Base-by-base conservation (phyloP, 2,113 vertebrate genomes). In the Garra rufa region DNA sequence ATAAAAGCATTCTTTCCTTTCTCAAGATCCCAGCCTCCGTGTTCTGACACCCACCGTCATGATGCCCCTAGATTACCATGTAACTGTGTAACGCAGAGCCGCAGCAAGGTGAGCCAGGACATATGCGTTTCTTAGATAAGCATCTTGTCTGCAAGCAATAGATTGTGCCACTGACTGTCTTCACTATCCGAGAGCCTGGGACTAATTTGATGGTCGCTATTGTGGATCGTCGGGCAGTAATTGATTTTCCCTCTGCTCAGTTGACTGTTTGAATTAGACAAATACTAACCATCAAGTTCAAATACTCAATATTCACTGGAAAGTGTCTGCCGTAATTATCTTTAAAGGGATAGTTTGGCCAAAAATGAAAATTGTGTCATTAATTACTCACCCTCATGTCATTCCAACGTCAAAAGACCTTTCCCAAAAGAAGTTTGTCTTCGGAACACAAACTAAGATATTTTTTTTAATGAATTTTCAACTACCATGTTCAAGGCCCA, bases 201-300 rank as follows among this genome's bases (percentile, higher is more conserved):
- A 59, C 85, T 91, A 87, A 89, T 91, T 88, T 85, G 82, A 90
- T 86, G 73, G 88, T 88, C 84, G 86, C 87, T 88, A 83, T 79
- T 90, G 65, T 21, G 41, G 80, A 86, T 89, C 82, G 83, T 87
- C 85, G 76, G 84, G 24, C 81, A 87, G 84, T 87, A 92, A 93
- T 89, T 89, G 88, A 91, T 78, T 91, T 91, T 87, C 75, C 81
- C 83, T 55, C 77, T 44, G 75, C 24, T 75, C 84, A 87, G 65
- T 83, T 79, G 84, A 92, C 79, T 86, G 84, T 85, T 83, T 63
- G 83, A 83, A 88, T 87, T 76, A 86, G 82, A 76, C 34, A 63
- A 83, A 88, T 83, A 19, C 15, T 76, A 76, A 41, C 30, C 50
- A 52, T 28, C 44, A 87, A 61, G 24, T 79, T 83, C 11, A 80